Evolutionary conservation across 1,140 invertebrate genomes (phyloP), one percentile per base, ranked within the genome.

Genomic region (Himalopsyche phryganea): DNA sequence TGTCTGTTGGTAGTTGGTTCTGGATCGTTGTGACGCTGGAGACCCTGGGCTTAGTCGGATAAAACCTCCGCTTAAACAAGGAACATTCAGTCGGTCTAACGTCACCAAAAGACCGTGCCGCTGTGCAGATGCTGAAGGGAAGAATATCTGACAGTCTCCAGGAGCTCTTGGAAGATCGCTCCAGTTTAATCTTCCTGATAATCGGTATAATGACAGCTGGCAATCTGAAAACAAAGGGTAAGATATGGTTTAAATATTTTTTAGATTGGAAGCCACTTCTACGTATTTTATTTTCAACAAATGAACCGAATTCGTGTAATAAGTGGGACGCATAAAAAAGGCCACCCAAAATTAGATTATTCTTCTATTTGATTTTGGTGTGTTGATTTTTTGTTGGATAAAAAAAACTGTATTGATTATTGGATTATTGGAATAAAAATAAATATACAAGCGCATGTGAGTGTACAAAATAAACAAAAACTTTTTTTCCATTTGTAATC

Each of bases 81-180:
- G 83, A 2, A 85, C 80, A 71, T 85, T 85, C 14, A 85, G 72
- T 45, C 82, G 78, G 40, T 74, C 78, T 0, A 86, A 71, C 59
- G 83, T 80, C 15, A 85, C 65, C 14, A 85, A 74, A 18, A 85
- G 67, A 48, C 82, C 80, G 50, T 78, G 74, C 44, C 67, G 70
- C 18, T 71, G 69, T 17, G 70, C 52, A 6, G 62, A 47, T 4
- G 66, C 66, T 46, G 64, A 61, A 7, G 71, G 68, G 42, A 78
- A 69, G 20, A 72, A 66, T 33, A 59, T 42, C 32, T 61, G 60
- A 69, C 50, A 77, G 65, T 63, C 73, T 68, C 1, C 70, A 67
- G 10, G 61, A 48, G 15, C 70, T 66, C 44, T 57, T 9, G 63
- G 58, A 3, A 65, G 44, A n/a, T 61, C 55, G 19, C 35, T 48